Evolutionary conservation across 2,113 vertebrate species (phyloP).

Genomic region (Ochotona princeps): DNA sequence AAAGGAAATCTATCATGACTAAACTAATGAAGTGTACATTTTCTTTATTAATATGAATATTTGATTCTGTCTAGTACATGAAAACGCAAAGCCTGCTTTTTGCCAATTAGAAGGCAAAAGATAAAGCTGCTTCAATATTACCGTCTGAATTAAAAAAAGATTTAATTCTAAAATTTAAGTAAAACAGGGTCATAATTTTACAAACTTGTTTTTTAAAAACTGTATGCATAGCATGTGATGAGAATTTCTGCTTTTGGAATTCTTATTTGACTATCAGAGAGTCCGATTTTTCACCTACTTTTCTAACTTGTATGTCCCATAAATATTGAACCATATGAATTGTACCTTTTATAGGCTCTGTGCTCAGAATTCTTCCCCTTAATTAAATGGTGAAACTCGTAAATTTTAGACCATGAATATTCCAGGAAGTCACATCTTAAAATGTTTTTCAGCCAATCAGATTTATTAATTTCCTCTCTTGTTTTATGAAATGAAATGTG

Average conservation of each 20-base stretch:
- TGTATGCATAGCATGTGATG: conserved; percentile 41
- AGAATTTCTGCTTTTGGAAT: conserved; percentile 52
- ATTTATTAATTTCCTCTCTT: conserved; percentile 25
- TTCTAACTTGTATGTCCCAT: conserved; percentile 61
- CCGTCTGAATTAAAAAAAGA: conserved; percentile 24
- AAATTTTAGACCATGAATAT: conserved; percentile 67
- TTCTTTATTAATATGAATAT: not conserved
- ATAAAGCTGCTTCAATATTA: not conserved
- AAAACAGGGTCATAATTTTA: conserved; percentile 5
- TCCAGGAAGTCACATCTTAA: conserved; percentile 29
- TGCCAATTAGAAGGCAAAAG: not conserved
- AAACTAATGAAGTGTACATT: not conserved
- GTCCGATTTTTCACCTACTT: conserved; percentile 54
- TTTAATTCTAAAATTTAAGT: conserved; percentile 25
- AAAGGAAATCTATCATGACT: not conserved
- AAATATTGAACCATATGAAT: conserved; percentile 70
- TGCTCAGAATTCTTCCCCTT: conserved; percentile 75
- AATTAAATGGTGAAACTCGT: conserved; percentile 75
- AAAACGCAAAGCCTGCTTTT: not conserved
- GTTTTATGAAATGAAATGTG: conserved; percentile 40
- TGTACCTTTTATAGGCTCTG: conserved; percentile 70
- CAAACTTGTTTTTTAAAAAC: conserved; percentile 47
- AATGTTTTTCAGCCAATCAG: conserved; percentile 46
- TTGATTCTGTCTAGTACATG: not conserved
- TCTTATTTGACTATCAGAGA: conserved; percentile 51